These are phyloP conservation scores for Ferrisia virgata DNA, from an alignment of 2,888 invertebrate species.

Conservation along the genomic window DNA sequence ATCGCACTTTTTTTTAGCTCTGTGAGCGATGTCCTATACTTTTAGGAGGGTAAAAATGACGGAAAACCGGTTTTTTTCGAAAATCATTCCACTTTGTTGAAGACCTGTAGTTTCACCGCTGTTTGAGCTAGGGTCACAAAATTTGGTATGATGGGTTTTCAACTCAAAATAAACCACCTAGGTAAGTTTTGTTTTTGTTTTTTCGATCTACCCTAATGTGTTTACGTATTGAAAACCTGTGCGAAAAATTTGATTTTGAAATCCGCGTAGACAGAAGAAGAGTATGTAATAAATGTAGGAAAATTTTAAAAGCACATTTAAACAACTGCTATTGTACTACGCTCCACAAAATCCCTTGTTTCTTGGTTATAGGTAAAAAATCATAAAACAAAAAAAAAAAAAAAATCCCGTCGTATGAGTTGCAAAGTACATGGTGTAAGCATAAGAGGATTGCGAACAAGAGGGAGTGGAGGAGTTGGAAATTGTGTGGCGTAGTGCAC, in stretches of 20 bases:
- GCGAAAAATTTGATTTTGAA: not conserved
- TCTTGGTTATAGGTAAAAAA: not conserved
- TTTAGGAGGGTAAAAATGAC: too few relatives aligned
- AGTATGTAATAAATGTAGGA: not conserved
- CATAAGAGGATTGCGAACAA: too few relatives aligned
- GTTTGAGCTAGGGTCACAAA: too few relatives aligned
- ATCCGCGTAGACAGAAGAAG: not conserved
- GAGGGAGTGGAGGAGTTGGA: not conserved
- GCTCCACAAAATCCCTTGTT: not conserved
- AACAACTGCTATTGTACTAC: not conserved
- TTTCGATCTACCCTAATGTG: not conserved
- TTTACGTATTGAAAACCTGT: not conserved
- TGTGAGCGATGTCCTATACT: too few relatives aligned
- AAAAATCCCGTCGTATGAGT: not conserved
- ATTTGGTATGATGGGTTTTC: too few relatives aligned
- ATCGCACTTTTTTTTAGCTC: too few relatives aligned
- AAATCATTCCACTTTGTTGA: too few relatives aligned
- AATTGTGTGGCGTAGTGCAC: not conserved
- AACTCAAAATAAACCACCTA: too few relatives aligned
- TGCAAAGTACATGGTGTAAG: not conserved
- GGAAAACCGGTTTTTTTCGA: too few relatives aligned
- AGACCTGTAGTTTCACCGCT: too few relatives aligned
- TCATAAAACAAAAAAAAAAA: too few relatives aligned
- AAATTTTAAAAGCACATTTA: not conserved
- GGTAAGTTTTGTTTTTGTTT: too few relatives aligned